phyloP scores from a whole-genome alignment of 2,113 vertebrate genomes.

The Stegastes partitus region DNA sequence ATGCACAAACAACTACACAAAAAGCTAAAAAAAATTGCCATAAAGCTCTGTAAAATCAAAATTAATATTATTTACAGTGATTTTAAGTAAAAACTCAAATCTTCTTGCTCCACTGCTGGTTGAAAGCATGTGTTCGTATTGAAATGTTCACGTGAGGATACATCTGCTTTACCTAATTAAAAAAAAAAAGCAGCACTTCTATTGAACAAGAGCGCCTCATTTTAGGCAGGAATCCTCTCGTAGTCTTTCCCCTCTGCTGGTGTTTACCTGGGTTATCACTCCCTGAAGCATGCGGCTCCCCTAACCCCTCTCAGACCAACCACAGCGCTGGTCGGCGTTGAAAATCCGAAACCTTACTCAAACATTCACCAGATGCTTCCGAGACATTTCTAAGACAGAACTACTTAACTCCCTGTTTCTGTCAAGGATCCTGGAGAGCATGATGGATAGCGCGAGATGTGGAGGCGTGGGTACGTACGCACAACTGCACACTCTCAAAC shows the following conservation, averaged over 20 bases:
- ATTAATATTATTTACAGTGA: too few species aligned
- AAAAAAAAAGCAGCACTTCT: too few species aligned
- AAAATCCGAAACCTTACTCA: constrained; percentile 43
- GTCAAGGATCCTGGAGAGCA: constrained; percentile 46
- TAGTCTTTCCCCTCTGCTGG: not conserved
- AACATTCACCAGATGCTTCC: constrained; percentile 52
- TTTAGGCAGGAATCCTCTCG: not conserved
- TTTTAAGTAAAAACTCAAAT: too few species aligned
- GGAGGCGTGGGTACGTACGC: constrained; percentile 14
- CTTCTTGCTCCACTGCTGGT: too few species aligned
- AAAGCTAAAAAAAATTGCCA: too few species aligned
- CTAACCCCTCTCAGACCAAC: constrained; percentile 48
- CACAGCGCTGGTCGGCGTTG: constrained; percentile 26
- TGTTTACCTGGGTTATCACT: constrained; percentile 36
- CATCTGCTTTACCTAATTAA: too few species aligned
- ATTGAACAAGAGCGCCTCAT: not conserved
- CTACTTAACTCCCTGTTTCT: constrained; percentile 41
- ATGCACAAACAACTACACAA: too few species aligned
- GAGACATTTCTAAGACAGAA: constrained; percentile 29
- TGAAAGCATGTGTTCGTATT: too few species aligned
- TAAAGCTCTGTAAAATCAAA: too few species aligned
- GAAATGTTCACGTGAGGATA: too few species aligned
- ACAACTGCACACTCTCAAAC: constrained; percentile 39
- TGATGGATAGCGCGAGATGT: constrained; percentile 55
- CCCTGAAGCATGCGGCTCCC: constrained; percentile 11